These are phyloP conservation scores for Calameuta filiformis DNA, from an alignment of 2,888 invertebrate genomes.

Conservation along the genomic window DNA sequence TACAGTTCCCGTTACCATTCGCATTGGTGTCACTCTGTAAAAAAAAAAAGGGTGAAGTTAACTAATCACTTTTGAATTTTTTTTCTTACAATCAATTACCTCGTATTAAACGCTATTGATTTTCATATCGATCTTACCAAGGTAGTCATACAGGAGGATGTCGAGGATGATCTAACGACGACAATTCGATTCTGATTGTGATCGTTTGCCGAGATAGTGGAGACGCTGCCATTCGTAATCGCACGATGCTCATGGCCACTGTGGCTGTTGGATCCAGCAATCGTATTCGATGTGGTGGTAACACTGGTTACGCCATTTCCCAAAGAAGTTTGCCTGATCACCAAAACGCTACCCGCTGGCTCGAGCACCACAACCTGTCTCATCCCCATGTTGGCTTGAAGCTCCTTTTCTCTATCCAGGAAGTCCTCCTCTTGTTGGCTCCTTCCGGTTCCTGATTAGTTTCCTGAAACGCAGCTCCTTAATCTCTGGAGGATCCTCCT, in stretches of 20 bases:
- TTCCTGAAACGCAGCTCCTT: neutral
- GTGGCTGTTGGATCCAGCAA: slow-evolving; percentile 36
- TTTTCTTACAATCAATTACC: slow-evolving; percentile 8
- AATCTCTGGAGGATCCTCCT: neutral
- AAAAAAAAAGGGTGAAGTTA: slow-evolving; percentile 13
- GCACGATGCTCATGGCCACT: slow-evolving; percentile 51
- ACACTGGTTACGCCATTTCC: slow-evolving; percentile 43
- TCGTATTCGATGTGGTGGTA: slow-evolving; percentile 44
- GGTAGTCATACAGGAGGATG: slow-evolving; percentile 52
- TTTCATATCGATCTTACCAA: slow-evolving; percentile 39
- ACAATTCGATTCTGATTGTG: slow-evolving; percentile 64
- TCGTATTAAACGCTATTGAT: neutral
- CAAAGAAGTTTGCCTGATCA: slow-evolving; percentile 61
- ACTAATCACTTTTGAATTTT: slow-evolving; percentile 12
- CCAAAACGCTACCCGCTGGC: slow-evolving; percentile 63
- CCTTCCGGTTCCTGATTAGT: neutral
- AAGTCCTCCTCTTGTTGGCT: no score
- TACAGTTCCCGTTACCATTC: slow-evolving; percentile 44
- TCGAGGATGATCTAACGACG: slow-evolving; percentile 58
- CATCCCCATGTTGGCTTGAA: slow-evolving; percentile 35
- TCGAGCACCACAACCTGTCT: slow-evolving; percentile 61
- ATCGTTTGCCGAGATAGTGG: slow-evolving; percentile 55
- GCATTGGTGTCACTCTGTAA: slow-evolving; percentile 58
- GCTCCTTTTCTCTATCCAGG: no score
- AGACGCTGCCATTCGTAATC: slow-evolving; percentile 46